Conservation (phyloP, 2,113 vertebrate genomes). For the Tetrax tetrax region DNA sequence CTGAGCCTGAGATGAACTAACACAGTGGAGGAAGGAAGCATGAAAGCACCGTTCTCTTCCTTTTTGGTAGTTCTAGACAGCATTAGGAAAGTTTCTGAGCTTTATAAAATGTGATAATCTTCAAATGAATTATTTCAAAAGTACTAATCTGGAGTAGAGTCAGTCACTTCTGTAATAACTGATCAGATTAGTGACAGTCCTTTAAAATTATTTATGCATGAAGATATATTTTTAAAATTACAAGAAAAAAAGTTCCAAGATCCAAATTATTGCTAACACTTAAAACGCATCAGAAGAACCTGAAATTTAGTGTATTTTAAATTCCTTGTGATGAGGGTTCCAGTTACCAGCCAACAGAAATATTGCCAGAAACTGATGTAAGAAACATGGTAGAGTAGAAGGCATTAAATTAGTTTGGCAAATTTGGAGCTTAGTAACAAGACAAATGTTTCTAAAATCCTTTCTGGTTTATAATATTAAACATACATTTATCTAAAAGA, state of each 20-base stretch:
- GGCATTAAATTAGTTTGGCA: background rate
- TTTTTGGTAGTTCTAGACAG: background rate
- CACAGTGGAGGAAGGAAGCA: background rate
- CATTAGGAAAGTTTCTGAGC: background rate
- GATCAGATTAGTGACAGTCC: background rate
- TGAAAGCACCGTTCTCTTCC: background rate
- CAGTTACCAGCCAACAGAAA: background rate
- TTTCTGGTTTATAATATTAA: conserved; percentile 42
- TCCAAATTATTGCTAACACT: background rate
- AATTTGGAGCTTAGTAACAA: conserved; percentile 14
- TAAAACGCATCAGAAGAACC: background rate
- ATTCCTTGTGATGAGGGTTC: background rate
- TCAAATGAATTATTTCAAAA: background rate
- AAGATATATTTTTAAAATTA: background rate
- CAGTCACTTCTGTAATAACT: background rate
- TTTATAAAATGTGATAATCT: background rate
- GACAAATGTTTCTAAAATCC: conserved; percentile 33
- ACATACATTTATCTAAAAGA: conserved; percentile 37
- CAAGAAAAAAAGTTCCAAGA: background rate
- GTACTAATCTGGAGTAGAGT: background rate
- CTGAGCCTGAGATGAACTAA: rapidly evolving
- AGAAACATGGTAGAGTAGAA: background rate
- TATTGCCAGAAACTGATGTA: background rate
- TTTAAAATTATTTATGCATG: background rate
- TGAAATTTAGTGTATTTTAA: background rate